Percentiles rank a stretch among this genome's conserved stretches.
Evolutionary conservation across 2,888 invertebrate species (phyloP).

Genomic region (Aporophyla nigra): DNA sequence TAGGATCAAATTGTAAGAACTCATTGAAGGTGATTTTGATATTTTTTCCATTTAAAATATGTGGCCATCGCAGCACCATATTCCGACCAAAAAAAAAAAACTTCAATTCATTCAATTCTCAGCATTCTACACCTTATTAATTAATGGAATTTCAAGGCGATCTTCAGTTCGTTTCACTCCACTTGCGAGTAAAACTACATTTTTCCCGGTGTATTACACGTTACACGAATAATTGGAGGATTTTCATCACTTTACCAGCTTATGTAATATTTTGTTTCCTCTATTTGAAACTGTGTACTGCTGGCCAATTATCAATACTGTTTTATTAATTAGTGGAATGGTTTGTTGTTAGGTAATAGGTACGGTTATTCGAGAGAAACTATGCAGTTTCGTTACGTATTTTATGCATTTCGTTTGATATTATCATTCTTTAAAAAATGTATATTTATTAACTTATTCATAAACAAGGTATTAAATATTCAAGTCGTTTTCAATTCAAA

Average conservation of each 20-base stretch:
- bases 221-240: slow-evolving; percentile 68
- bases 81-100: slow-evolving; percentile 49
- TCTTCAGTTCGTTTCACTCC: slow-evolving; percentile 73
- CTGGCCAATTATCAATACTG: slow-evolving; percentile 51
- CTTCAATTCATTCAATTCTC: slow-evolving; percentile 45
- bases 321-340: slow-evolving; percentile 37
- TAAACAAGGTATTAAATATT: neutral
- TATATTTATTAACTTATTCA: neutral
- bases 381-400: neutral
- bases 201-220: slow-evolving; percentile 65
- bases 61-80: slow-evolving; percentile 30
- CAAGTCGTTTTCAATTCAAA: neutral
- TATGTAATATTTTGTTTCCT: slow-evolving; percentile 62
- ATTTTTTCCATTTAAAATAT: slow-evolving; percentile 11
- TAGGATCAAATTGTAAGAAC: neutral
- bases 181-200: slow-evolving; percentile 69
- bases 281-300: slow-evolving; percentile 44
- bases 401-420: neutral
- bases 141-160: slow-evolving; percentile 57
- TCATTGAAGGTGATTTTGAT: slow-evolving; percentile 24
- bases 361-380: slow-evolving; percentile 5
- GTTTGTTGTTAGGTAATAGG: slow-evolving; percentile 16
- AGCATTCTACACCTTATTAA: slow-evolving; percentile 51
- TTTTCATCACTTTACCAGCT: slow-evolving; percentile 64
- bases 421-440: neutral